phyloP scores from a whole-genome alignment of 2,888 invertebrate genomes.

The Heliconius aoede region DNA sequence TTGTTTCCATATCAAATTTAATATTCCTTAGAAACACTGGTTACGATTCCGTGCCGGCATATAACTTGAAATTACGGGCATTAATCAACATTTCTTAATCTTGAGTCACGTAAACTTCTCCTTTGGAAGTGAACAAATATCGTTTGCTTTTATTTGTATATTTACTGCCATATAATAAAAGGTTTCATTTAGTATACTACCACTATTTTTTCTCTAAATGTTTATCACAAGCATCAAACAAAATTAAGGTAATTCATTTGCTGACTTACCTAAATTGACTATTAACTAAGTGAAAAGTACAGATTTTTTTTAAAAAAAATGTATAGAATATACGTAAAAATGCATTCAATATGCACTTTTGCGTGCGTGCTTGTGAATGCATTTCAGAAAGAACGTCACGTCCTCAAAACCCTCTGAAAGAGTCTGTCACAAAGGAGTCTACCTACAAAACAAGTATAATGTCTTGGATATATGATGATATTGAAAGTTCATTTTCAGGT shows the following conservation, averaged over 20 bases:
- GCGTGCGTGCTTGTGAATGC: conserved; percentile 74
- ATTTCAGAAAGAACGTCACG: conserved; percentile 64
- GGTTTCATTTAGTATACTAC: background rate
- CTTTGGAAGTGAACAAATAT: conserved; percentile 21
- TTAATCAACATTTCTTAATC: conserved; percentile 43
- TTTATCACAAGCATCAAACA: background rate
- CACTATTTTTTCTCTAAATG: background rate
- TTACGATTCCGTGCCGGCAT: conserved; percentile 34
- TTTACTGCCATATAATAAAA: conserved; percentile 7
- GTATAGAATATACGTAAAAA: conserved; percentile 27
- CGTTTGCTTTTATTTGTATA: conserved; percentile 20
- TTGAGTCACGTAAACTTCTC: conserved; percentile 38
- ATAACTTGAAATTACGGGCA: conserved; percentile 37
- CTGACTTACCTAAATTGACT: background rate
- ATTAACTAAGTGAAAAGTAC: background rate
- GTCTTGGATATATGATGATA: conserved; percentile 41
- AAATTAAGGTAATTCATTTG: background rate
- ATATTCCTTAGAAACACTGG: conserved; percentile 24
- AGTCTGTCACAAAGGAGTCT: conserved; percentile 54
- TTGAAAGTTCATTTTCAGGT: conserved; percentile 21
- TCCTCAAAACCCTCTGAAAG: conserved; percentile 58
- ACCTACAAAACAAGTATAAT: conserved; percentile 44
- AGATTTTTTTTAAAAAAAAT: background rate
- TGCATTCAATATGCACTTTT: conserved; percentile 53
- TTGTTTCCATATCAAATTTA: conserved; percentile 19